Conservation (phyloP, 92 coral and sea anemone genomes). For the Zoanthus gigantus region DNA sequence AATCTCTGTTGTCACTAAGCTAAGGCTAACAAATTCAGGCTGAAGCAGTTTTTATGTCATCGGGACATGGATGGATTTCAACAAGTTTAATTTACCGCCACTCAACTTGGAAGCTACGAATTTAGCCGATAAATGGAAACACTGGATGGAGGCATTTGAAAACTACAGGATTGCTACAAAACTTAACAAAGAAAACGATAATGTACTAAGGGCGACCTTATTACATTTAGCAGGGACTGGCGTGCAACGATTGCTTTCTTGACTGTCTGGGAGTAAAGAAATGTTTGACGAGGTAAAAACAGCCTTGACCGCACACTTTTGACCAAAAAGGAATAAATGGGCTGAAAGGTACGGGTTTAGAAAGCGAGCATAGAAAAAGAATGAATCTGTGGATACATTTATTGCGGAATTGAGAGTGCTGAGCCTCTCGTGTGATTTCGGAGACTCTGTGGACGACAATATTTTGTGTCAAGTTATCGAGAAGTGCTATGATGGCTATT, state of each 20-base stretch:
- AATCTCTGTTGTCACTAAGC: constrained; percentile 37
- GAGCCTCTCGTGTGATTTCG: constrained; percentile 30
- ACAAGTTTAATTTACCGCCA: no score
- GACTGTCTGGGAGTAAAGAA: constrained; percentile 37
- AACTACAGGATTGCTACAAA: constrained; percentile 45
- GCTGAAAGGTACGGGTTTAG: no score
- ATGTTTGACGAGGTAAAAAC: constrained; percentile 31
- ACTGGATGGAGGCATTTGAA: constrained; percentile 44
- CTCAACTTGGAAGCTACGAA: no score
- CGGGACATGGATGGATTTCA: no score
- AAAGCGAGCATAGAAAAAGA: no score
- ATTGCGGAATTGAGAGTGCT: constrained; percentile 20
- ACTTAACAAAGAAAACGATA: no score
- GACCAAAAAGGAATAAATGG: no score
- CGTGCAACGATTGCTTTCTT: constrained; percentile 39
- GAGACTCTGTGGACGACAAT: no score
- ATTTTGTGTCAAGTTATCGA: no score
- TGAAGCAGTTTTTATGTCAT: constrained; percentile 49
- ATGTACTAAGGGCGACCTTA: constrained; percentile 31
- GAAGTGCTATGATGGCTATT: no score
- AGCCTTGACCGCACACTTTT: constrained; percentile 23
- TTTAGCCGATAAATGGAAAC: constrained; percentile 39
- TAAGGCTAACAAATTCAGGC: constrained; percentile 32
- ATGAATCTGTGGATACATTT: constrained; percentile 37
- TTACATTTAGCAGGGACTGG: constrained; percentile 39